Evolutionary conservation across 2,113 vertebrate species (phyloP).

Genomic region (Tychaedon coryphoeus): DNA sequence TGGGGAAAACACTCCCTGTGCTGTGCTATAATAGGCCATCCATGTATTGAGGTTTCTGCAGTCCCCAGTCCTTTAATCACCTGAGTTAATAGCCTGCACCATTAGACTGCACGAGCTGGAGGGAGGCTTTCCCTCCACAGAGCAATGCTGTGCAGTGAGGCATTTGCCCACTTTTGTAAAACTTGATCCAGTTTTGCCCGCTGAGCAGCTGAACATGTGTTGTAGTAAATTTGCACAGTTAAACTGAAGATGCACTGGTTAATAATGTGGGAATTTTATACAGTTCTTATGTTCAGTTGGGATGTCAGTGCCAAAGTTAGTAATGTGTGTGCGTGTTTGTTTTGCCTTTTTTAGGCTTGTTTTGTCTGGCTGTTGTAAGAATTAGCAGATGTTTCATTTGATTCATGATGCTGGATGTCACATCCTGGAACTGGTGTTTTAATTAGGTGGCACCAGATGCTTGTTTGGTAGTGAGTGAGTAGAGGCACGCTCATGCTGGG

Average conservation of each 20-base stretch:
- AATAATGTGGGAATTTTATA: constrained; percentile 41
- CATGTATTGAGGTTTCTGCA: constrained; percentile 1
- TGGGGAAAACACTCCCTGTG: background rate
- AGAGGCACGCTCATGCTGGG: background rate
- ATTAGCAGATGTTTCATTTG: constrained; percentile 51
- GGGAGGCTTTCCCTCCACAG: background rate
- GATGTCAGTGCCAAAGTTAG: constrained; percentile 39
- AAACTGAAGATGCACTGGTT: background rate
- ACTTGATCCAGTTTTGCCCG: background rate
- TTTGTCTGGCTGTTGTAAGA: constrained; percentile 45
- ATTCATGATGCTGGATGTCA: constrained; percentile 32
- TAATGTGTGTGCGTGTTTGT: background rate
- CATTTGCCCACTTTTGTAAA: background rate
- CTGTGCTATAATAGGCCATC: background rate
- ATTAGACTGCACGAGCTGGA: background rate
- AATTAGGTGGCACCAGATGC: constrained; percentile 65
- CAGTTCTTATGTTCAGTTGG: background rate
- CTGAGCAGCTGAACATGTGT: background rate
- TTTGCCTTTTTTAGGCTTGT: constrained; percentile 22
- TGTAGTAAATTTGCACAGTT: background rate
- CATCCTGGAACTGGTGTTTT: constrained; percentile 49
- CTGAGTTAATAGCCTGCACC: constrained; percentile 27
- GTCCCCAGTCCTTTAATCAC: constrained; percentile 17
- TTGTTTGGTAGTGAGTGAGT: background rate
- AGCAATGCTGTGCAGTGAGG: background rate